Conservation (phyloP, 2,797 vertebrate genomes). For the Prionace glauca region DNA sequence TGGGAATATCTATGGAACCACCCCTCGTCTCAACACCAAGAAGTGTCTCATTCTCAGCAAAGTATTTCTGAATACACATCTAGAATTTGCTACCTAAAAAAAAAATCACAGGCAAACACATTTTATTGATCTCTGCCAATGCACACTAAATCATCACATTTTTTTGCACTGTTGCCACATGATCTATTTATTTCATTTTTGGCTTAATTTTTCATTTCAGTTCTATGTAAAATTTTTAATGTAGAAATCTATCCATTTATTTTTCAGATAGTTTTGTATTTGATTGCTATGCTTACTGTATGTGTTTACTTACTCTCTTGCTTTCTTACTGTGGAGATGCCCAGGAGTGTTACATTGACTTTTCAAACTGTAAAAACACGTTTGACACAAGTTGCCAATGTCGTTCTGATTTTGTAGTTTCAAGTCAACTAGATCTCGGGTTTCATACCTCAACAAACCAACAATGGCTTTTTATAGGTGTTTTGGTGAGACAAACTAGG, state of each 20-base stretch:
- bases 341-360: too few species aligned
- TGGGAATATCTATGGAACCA: neutral
- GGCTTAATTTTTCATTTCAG: neutral
- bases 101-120: neutral
- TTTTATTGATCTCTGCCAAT: neutral
- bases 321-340: neutral
- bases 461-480: neutral
- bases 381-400: neutral
- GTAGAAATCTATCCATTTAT: neutral
- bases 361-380: neutral
- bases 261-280: neutral
- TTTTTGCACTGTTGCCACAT: neutral
- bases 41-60: neutral
- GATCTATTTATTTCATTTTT: neutral
- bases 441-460: neutral
- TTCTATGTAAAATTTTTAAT: neutral
- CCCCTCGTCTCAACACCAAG: too few species aligned
- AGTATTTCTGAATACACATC: neutral
- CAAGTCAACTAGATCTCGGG: neutral
- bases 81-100: neutral
- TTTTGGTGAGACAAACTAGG: neutral
- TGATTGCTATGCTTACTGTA: neutral
- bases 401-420: neutral
- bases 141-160: neutral
- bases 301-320: neutral